Percentiles rank a stretch among this genome's conserved stretches.
Evolutionary conservation across 1,140 invertebrate genomes (phyloP).

Genomic region (Archivesica marissinica): DNA sequence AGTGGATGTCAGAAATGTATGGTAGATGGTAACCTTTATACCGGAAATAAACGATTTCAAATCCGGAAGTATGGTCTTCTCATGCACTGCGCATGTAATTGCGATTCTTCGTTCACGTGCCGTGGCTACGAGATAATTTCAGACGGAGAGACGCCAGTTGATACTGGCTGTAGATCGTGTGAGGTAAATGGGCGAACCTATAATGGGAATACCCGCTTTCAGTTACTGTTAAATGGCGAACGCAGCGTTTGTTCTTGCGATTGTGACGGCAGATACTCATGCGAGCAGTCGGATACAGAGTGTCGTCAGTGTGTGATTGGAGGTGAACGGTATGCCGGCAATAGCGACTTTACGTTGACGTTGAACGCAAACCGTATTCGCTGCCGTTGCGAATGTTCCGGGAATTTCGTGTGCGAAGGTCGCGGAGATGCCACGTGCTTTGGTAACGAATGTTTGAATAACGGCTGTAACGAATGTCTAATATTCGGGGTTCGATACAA

Average conservation of each 20-base stretch:
- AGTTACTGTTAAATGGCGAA: conserved; percentile 31
- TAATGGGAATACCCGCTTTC: conserved; percentile 60
- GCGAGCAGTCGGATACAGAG: background rate
- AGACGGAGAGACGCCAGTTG: background rate
- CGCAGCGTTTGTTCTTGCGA: conserved; percentile 41
- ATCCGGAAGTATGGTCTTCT: conserved; percentile 46
- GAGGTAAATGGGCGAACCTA: conserved; percentile 37
- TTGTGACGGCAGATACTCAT: conserved; percentile 47
- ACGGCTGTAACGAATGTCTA: conserved; percentile 5
- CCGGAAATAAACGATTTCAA: conserved; percentile 50
- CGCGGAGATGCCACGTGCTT: background rate
- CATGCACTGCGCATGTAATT: conserved; percentile 60
- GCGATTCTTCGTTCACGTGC: conserved; percentile 51
- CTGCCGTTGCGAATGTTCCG: conserved; percentile 52
- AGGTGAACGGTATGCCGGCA: conserved; percentile 4
- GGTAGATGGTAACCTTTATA: conserved; percentile 32
- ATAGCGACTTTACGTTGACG: conserved; percentile 31
- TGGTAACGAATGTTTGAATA: background rate
- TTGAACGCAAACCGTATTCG: conserved; percentile 9
- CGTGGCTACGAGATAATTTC: conserved; percentile 54
- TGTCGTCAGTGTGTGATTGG: conserved; percentile 46
- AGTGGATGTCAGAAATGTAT: conserved; percentile 24
- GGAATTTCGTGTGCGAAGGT: conserved; percentile 49
- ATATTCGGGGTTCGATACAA: conserved; percentile 34
- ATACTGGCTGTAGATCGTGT: conserved; percentile 14